A percentile compares a stretch with the other conserved stretches of the same genome.
Evolutionary conservation across 2,888 invertebrate species (phyloP).

Genomic region (Aleiodes leptofemur): DNA sequence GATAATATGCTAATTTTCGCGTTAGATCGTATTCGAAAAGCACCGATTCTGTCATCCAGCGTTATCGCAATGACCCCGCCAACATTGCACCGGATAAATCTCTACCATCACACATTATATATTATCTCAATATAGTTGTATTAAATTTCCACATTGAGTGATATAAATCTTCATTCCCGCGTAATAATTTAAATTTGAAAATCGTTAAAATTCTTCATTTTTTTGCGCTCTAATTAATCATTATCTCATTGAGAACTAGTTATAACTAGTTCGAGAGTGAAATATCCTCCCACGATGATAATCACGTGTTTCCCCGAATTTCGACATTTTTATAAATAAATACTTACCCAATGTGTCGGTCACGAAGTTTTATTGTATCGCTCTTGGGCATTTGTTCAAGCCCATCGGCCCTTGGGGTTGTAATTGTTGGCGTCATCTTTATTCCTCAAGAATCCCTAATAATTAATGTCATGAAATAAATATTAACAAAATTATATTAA

Average conservation of each 20-base stretch:
- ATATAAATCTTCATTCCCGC: conserved; percentile 15
- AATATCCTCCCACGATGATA: too few species aligned
- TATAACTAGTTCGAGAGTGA: too few species aligned
- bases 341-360: conserved; percentile 88
- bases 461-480: background rate
- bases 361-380: conserved; percentile 88
- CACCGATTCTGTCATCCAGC: conserved; percentile 51
- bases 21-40: conserved; percentile 60
- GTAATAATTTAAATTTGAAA: conserved; percentile 11
- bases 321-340: background rate
- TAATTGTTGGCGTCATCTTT: conserved; percentile 31
- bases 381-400: conserved; percentile 86
- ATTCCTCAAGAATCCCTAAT: background rate
- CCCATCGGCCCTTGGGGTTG: conserved; percentile 74
- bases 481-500: background rate
- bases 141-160: conserved; percentile 26
- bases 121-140: conserved; percentile 32
- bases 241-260: too few species aligned
- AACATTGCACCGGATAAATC: conserved; percentile 56
- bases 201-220: background rate
- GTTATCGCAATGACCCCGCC: conserved; percentile 61
- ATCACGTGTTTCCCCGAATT: background rate
- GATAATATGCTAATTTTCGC: conserved; percentile 65
- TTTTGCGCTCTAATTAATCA: too few species aligned
- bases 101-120: conserved; percentile 23